Evolutionary conservation across 2,113 vertebrate species (phyloP), one percentile per base, ranked within the genome.

Genomic region (Corapipo altera): DNA sequence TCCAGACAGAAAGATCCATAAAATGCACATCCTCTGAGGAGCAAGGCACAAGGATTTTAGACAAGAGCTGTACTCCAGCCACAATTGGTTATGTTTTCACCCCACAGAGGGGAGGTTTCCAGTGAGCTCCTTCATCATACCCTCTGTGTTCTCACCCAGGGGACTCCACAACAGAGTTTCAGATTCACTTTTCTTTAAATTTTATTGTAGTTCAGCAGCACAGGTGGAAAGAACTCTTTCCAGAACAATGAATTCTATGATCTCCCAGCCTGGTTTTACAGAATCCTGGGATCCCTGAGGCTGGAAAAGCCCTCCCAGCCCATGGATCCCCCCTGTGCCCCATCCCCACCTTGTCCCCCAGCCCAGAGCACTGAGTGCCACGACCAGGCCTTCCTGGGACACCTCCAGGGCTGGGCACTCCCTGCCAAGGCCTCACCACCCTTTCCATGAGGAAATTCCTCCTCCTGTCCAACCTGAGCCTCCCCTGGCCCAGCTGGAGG

Each of bases 161-260:
- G 73, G 5, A 55, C 43, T 71, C 23, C 5, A 6, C 33, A 14
- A 8, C 7, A 15, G 3, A 1, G 0, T 51, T 93, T 55, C 2
- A n/a, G 6, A 32, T 74, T 17, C 13, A 7, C 46, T 83, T 73
- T 39, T 59, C 35, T 51, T 83, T 28, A 5, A 22, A 5, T 67
- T 62, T 61, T 48, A 7, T 30, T 86, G 4, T 37, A 15, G 35
- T 44, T 88, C 33, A 82, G 35, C 62, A 91, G 41, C 58, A 76
- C n/a, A n/a, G 28, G 14, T 61, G 22, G 18, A 65, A 80, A 37
- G 48, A 27, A 69, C 61, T 12, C n/a, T 55, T 93, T 61, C 37
- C 23, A 61, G 75, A 91, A 3, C 16, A 20, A 12, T 65, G 16
- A 35, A 24, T 72, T 78, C 35, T 65, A 19, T 18, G 54, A 90